Evolutionary conservation across 2,113 vertebrate species (phyloP).

Genomic region (Struthio camelus): DNA sequence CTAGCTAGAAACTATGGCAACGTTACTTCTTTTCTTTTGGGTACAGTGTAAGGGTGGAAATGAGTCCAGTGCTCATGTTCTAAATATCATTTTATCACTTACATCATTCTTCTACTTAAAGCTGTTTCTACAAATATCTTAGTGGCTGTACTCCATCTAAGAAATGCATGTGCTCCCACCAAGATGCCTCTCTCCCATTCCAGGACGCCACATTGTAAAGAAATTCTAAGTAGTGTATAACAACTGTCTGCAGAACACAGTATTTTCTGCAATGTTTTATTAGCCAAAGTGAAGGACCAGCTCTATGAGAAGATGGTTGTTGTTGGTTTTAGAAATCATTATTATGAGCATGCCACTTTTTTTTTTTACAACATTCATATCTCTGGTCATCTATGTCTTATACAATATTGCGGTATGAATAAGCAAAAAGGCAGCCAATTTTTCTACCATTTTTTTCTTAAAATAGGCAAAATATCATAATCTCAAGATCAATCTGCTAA

Average conservation of each 20-base stretch:
- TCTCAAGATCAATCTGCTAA: background rate
- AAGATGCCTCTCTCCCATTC: background rate
- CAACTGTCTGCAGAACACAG: background rate
- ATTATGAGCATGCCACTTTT: background rate
- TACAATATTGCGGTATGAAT: background rate
- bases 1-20: background rate
- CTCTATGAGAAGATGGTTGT: background rate
- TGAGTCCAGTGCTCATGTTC: background rate
- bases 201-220: background rate
- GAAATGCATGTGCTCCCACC: slow-evolving; percentile 1
- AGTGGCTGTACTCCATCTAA: background rate
- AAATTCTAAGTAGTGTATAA: background rate
- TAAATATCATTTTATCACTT: background rate
- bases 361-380: background rate
- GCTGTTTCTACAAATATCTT: background rate
- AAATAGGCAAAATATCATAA: background rate
- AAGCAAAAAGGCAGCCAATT: background rate
- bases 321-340: background rate
- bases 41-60: background rate
- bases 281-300: background rate
- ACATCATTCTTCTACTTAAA: background rate
- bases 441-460: background rate
- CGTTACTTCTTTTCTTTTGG: background rate
- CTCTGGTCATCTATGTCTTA: background rate
- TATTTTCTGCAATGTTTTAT: background rate